These are phyloP conservation scores for Drosophila paranaensis DNA, from an alignment of 2,888 invertebrate genomes.

Conservation along the genomic window DNA sequence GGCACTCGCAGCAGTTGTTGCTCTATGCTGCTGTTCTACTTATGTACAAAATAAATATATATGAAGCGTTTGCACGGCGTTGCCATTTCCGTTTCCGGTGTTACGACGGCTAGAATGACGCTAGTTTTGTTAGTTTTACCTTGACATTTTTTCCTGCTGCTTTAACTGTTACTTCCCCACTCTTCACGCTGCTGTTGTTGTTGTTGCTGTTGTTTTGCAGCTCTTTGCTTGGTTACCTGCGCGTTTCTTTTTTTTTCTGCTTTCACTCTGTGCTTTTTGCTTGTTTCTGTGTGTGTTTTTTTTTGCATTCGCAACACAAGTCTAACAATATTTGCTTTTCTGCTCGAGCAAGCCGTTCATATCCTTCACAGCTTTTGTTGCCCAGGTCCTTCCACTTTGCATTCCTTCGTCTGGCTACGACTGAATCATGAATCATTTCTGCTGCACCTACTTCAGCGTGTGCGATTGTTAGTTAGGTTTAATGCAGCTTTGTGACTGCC, in stretches of 20 bases:
- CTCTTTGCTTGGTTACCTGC: constrained; percentile 51
- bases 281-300: constrained; percentile 9
- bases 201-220: constrained; percentile 26
- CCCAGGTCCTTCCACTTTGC: constrained; percentile 63
- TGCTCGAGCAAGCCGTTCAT: constrained; percentile 44
- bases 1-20: constrained; percentile 32
- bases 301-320: constrained; percentile 56
- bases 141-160: constrained; percentile 72
- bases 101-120: constrained; percentile 56
- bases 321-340: constrained; percentile 78
- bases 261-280: constrained; percentile 6
- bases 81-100: constrained; percentile 72
- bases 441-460: constrained; percentile 51
- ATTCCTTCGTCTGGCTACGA: constrained; percentile 60
- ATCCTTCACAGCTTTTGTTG: constrained; percentile 45
- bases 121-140: constrained; percentile 73
- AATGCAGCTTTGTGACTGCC: constrained; percentile 62
- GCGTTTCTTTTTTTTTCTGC: constrained; percentile 22
- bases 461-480: constrained; percentile 54
- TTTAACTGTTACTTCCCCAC: constrained; percentile 34
- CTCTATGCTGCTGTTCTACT: background rate
- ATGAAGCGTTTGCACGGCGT: constrained; percentile 55
- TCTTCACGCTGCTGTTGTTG: constrained; percentile 4
- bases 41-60: constrained; percentile 11
- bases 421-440: constrained; percentile 75